Percentiles rank a stretch among this genome's conserved stretches.
phyloP scores from a whole-genome alignment of 2,113 vertebrate genomes.

The Pholis gunnellus region DNA sequence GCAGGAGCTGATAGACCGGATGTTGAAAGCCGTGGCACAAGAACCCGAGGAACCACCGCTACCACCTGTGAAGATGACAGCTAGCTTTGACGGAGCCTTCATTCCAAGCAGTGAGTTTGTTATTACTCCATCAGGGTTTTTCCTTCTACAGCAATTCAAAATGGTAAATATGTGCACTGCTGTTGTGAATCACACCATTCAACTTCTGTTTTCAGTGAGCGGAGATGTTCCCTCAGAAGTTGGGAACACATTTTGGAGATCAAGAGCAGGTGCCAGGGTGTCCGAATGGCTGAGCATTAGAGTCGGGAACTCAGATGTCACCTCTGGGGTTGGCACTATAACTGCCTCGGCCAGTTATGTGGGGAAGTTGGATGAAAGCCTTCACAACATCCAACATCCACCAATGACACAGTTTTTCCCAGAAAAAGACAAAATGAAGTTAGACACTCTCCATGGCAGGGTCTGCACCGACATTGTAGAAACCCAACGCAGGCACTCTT shows the following conservation, averaged over 20 bases:
- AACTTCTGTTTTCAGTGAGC: conserved; percentile 27
- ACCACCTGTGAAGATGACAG: background rate
- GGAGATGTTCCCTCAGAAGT: conserved; percentile 24
- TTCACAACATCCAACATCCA: background rate
- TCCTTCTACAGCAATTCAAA: background rate
- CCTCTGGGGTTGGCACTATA: conserved; percentile 25
- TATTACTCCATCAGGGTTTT: background rate
- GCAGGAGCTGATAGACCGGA: conserved; percentile 36
- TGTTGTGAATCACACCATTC: background rate
- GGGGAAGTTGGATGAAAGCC: background rate
- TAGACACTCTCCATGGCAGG: background rate
- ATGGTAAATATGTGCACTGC: background rate
- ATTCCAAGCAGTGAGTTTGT: conserved; percentile 31
- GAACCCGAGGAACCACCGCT: background rate
- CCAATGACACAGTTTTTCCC: background rate
- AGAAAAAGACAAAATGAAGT: background rate
- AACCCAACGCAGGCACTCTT: background rate
- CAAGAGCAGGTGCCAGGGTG: background rate
- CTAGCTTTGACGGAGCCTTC: conserved; percentile 23
- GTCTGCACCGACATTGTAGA: background rate
- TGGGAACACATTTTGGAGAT: background rate
- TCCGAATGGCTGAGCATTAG: conserved; percentile 9
- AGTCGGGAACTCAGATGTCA: background rate
- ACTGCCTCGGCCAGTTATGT: background rate
- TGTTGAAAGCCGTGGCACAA: conserved; percentile 28